A percentile compares a stretch with the other conserved stretches of the same genome.
These are phyloP conservation scores for Oncorhynchus masou DNA, from an alignment of 2,113 vertebrate genomes.

Conservation along the genomic window DNA sequence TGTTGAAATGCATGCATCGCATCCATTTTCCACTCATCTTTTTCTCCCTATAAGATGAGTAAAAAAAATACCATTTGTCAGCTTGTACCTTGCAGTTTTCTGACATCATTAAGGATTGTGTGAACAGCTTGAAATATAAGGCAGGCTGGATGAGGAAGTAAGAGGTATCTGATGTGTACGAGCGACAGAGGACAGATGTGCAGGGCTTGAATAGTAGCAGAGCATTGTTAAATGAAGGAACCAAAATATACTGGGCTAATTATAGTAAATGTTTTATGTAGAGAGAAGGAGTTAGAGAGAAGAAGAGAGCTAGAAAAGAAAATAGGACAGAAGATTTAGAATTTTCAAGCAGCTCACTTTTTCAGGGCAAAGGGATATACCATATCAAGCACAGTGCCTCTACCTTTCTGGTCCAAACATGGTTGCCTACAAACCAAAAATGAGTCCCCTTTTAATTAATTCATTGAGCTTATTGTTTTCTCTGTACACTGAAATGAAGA, in stretches of 20 bases:
- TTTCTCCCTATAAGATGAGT: too few relatives aligned
- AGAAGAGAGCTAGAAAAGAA: neutral
- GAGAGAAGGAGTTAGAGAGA: neutral
- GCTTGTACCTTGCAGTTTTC: slow-evolving; percentile 28
- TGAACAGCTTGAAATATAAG: slow-evolving; percentile 59
- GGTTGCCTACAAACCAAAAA: neutral
- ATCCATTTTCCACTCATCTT: neutral
- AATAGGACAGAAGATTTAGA: neutral
- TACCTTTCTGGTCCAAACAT: neutral
- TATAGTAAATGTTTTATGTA: slow-evolving; percentile 4
- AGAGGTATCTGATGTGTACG: slow-evolving; percentile 39
- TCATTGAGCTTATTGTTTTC: slow-evolving; percentile 55
- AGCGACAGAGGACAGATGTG: slow-evolving; percentile 5
- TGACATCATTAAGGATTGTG: slow-evolving; percentile 28
- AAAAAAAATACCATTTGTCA: slow-evolving; percentile 9
- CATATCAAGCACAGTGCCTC: neutral
- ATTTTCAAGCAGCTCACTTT: neutral
- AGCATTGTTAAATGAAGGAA: slow-evolving; percentile 6
- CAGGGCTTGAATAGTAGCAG: slow-evolving; percentile 12
- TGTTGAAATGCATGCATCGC: neutral
- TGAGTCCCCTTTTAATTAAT: neutral
- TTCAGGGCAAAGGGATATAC: neutral
- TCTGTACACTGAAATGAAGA: slow-evolving; percentile 45
- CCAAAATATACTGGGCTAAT: slow-evolving; percentile 13
- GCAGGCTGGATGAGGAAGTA: slow-evolving; percentile 53